phyloP scores from a whole-genome alignment of 2,113 vertebrate genomes.

The Ascaphus truei region DNA sequence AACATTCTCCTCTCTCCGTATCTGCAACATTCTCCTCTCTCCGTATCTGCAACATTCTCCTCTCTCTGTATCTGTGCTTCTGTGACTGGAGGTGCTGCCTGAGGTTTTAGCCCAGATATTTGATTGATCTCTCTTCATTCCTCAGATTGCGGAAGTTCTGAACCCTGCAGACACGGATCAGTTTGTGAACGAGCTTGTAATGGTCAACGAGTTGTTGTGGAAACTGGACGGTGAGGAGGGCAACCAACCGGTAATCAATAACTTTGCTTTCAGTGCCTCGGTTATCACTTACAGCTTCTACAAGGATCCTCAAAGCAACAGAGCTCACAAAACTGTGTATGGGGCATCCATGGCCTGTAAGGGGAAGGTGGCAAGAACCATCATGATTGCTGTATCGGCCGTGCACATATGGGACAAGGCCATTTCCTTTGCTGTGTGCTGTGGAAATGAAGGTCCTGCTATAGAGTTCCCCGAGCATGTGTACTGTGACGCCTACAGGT shows the following conservation, averaged over 20 bases:
- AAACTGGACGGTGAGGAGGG: rapidly evolving
- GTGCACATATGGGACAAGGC: neutral
- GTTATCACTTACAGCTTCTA: neutral
- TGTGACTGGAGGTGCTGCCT: too few relatives aligned
- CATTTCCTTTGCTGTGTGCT: neutral
- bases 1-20: too few relatives aligned
- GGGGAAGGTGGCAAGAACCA: rapidly evolving
- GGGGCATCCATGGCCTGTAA: neutral
- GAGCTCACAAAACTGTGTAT: neutral
- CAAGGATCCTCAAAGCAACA: neutral
- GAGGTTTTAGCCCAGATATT: too few relatives aligned
- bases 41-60: too few relatives aligned
- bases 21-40: too few relatives aligned
- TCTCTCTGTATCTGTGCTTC: too few relatives aligned
- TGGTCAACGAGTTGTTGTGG: neutral
- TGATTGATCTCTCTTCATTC: too few relatives aligned
- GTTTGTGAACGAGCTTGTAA: neutral
- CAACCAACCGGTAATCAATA: rapidly evolving
- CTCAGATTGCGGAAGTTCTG: neutral
- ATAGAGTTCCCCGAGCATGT: neutral
- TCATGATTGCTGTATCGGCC: neutral
- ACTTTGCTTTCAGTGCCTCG: neutral
- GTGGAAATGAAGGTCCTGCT: rapidly evolving
- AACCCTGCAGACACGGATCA: neutral
- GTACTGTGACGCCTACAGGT: neutral